Conservation (phyloP, 2,888 invertebrate species). For the Acronicta alni region DNA sequence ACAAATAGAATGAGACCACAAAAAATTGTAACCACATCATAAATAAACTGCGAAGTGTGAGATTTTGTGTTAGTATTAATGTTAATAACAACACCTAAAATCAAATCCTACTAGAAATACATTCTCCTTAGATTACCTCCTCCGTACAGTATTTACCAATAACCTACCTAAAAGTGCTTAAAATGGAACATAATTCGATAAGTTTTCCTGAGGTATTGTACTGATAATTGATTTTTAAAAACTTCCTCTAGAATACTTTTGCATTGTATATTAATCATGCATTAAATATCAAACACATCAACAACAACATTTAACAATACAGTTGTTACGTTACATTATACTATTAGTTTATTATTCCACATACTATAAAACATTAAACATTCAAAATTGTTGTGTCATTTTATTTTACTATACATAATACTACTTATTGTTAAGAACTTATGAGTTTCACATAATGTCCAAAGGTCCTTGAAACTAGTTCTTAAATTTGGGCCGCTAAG, state of each 20-base stretch:
- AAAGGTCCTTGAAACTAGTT: conserved; percentile 2
- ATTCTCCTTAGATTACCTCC: neutral
- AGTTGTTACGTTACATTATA: conserved; percentile 36
- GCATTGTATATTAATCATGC: conserved; percentile 23
- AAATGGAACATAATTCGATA: neutral
- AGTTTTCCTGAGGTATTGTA: neutral
- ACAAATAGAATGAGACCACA: too few relatives aligned
- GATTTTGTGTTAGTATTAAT: neutral
- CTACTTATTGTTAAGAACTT: conserved; percentile 39
- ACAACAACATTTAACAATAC: conserved; percentile 17
- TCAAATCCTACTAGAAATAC: neutral
- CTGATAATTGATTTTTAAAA: conserved; percentile 4
- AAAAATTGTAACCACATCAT: neutral
- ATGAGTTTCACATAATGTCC: conserved; percentile 15
- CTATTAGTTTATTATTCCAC: conserved; percentile 27
- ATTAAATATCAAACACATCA: conserved; percentile 21
- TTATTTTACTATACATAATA: conserved; percentile 12
- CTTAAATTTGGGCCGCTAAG: conserved; percentile 19
- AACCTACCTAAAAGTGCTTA: conserved; percentile 3
- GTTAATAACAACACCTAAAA: neutral
- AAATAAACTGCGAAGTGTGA: conserved; percentile 1
- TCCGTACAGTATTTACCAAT: conserved; percentile 30
- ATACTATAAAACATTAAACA: conserved; percentile 42
- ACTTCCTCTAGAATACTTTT: conserved; percentile 3
- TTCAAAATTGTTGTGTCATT: conserved; percentile 31